Percentiles rank a stretch among this genome's conserved stretches.
Evolutionary conservation across 2,888 invertebrate species (phyloP).

Genomic region (Octodonta nipae): DNA sequence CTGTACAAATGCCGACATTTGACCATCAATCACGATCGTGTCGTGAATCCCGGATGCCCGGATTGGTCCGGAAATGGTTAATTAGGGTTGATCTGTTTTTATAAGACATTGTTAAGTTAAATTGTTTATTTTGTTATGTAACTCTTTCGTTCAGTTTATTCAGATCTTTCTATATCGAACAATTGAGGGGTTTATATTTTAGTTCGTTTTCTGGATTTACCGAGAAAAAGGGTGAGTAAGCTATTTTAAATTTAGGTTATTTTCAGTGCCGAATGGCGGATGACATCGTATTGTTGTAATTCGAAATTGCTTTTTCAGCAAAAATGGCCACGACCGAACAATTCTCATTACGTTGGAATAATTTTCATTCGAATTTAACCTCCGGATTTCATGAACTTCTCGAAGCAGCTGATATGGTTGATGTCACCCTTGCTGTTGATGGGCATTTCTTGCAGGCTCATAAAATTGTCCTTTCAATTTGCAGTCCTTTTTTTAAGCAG

Average conservation of each 20-base stretch:
- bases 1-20: too few relatives aligned
- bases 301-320: too few relatives aligned
- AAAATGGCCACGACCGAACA: slow-evolving; percentile 46
- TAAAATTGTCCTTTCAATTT: slow-evolving; percentile 63
- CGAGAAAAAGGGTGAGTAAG: slow-evolving; percentile 23
- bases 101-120: too few relatives aligned
- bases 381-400: slow-evolving; percentile 58
- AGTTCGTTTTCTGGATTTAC: slow-evolving; percentile 4
- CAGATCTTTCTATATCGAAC: too few relatives aligned
- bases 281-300: slow-evolving; percentile 10
- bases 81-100: slow-evolving; percentile 31
- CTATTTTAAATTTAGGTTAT: slow-evolving; percentile 20
- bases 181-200: too few relatives aligned
- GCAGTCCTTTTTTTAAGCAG: slow-evolving; percentile 66
- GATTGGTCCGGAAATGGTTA: slow-evolving; percentile 34
- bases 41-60: slow-evolving; percentile 27
- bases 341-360: slow-evolving; percentile 66
- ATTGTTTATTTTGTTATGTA: slow-evolving; percentile 26
- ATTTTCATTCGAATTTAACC: slow-evolving; percentile 61
- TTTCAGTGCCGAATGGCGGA: too few relatives aligned
- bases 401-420: slow-evolving; percentile 60
- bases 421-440: slow-evolving; percentile 63
- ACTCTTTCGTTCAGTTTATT: too few relatives aligned
- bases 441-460: slow-evolving; percentile 67
- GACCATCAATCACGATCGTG: slow-evolving; percentile 2